A percentile compares a stretch with the other conserved stretches of the same genome.
Evolutionary conservation across 2,113 vertebrate genomes (phyloP).

Genomic region (Danio rerio): DNA sequence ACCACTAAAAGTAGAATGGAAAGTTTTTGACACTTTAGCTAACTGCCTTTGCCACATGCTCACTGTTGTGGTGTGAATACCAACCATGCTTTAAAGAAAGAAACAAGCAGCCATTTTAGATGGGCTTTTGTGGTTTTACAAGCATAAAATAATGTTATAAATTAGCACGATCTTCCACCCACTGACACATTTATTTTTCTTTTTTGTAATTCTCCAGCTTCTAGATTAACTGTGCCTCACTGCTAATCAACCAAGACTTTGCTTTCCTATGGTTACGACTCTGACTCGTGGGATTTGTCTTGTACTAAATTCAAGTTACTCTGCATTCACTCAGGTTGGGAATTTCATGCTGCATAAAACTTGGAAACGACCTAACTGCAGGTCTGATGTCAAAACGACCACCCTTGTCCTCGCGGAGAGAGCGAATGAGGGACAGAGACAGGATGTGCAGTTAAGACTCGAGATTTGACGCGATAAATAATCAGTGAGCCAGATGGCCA

Average conservation of each 20-base stretch:
- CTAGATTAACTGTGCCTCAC: neutral
- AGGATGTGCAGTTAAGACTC: slow-evolving; percentile 58
- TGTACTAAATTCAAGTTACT: neutral
- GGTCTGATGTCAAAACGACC: neutral
- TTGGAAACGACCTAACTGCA: neutral
- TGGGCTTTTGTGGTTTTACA: neutral
- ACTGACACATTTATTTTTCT: neutral
- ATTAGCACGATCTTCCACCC: neutral
- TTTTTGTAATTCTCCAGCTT: neutral
- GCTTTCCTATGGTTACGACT: slow-evolving; percentile 5
- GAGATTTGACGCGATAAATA: slow-evolving; percentile 52
- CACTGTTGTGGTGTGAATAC: neutral
- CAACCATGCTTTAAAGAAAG: neutral
- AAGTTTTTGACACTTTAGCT: slow-evolving; percentile 6
- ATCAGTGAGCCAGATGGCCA: slow-evolving; percentile 60
- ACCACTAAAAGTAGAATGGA: slow-evolving; percentile 24
- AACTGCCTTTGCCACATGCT: slow-evolving; percentile 35
- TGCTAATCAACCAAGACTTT: neutral
- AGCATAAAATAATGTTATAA: neutral
- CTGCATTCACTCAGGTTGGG: neutral
- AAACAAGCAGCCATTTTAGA: neutral
- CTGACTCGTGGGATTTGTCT: neutral
- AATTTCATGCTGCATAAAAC: neutral
- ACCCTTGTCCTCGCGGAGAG: neutral
- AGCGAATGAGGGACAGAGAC: slow-evolving; percentile 17